Evolutionary conservation across 2,888 invertebrate species (phyloP), one percentile per base, ranked within the genome.

Genomic region (Stegana nigrithorax): DNA sequence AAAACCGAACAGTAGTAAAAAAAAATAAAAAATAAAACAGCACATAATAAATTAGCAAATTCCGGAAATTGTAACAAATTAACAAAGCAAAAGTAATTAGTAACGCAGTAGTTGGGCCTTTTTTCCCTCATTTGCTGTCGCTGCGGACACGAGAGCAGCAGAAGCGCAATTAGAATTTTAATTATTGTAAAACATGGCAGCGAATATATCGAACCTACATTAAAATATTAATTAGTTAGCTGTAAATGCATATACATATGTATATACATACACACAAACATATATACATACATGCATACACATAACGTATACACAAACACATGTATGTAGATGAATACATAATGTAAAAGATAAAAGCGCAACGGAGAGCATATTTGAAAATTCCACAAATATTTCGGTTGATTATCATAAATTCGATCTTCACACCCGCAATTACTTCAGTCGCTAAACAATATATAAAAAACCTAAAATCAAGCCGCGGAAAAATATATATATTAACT

Each of bases 21-120:
- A 75, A 64, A 60, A 63, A 63, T 62, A 63, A 36, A 19, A 59
- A 55, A 23, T 50, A 26, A 19, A 26, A 51, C 50, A 57, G 25
- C 21, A 19, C 62, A 69, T 64, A 65, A 73, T 75, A 72, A 73
- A 77, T 76, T 73, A 79, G 81, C 81, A 78, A 78, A 68, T 73
- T 75, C 81, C 80, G 80, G 81, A 81, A 80, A 78, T 81, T 75
- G 80, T 78, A 69, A 79, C 81, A 81, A 81, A 81, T 81, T 81
- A 77, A 76, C 81, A 79, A 78, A 70, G 70, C 68, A 69, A 73
- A 80, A 75, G 72, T 78, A 78, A 80, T 80, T 80, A 81, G 80
- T 78, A 79, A 79, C 76, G 80, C 75, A 67, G 67, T 66, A 72
- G 67, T 74, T 70, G 70, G 65, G 64, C 64, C 63, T 58, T 65